These are phyloP conservation scores for Meloe dianella DNA, from an alignment of 2,888 invertebrate species.

Conservation along the genomic window DNA sequence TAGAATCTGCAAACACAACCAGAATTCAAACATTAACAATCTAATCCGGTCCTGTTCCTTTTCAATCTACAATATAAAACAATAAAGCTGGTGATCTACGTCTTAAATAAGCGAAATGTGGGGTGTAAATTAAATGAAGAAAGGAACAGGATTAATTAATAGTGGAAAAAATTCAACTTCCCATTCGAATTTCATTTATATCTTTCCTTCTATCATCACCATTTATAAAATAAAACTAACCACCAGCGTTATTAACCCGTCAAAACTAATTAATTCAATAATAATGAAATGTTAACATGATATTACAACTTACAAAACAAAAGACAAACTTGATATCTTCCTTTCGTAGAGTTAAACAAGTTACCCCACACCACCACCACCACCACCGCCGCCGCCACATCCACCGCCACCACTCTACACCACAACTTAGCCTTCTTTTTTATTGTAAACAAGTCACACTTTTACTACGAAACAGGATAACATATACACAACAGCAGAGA, in stretches of 20 bases:
- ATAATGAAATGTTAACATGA: background rate
- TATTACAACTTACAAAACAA: background rate
- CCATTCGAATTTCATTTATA: too few species aligned
- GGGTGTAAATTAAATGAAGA: too few species aligned
- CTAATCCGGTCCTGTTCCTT: background rate
- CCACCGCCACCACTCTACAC: background rate
- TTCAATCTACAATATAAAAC: too few species aligned
- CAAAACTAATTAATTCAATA: background rate
- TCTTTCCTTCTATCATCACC: too few species aligned
- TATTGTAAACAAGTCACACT: background rate
- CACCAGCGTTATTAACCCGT: background rate
- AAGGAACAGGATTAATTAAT: too few species aligned
- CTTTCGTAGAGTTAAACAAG: background rate
- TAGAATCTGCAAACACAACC: conserved; percentile 60
- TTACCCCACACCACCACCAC: background rate
- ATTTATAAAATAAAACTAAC: too few species aligned
- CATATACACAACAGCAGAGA: background rate
- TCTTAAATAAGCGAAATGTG: too few species aligned
- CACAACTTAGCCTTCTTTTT: background rate
- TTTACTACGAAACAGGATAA: background rate
- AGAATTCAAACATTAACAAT: background rate
- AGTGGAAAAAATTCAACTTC: too few species aligned
- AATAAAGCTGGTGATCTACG: too few species aligned
- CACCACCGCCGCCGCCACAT: background rate
- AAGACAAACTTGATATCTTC: background rate